Conservation (phyloP, 2,797 vertebrate genomes). For the Chromis chromis region DNA sequence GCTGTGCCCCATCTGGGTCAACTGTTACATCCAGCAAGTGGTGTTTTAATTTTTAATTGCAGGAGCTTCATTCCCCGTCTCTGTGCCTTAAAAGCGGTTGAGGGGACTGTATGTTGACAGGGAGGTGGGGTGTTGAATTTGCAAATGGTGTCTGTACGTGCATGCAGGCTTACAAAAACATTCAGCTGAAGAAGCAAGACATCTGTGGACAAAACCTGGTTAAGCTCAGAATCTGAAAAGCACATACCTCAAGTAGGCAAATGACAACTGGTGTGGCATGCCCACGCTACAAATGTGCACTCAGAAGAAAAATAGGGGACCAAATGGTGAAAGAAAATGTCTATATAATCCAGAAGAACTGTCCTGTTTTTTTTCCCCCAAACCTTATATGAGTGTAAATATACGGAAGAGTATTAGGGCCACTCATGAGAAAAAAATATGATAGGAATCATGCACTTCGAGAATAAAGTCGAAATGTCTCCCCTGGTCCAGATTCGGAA, state of each 20-base stretch:
- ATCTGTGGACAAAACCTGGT: not conserved
- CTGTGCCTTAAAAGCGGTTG: conserved; percentile 10
- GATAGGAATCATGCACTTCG: no score
- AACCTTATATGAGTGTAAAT: no score
- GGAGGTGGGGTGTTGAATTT: conserved; percentile 13
- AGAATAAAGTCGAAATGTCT: no score
- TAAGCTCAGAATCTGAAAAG: conserved; percentile 2
- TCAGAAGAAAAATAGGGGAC: not conserved
- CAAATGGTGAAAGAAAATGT: not conserved
- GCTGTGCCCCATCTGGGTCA: conserved; percentile 57
- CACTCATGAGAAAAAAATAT: no score
- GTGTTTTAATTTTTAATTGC: conserved; percentile 54
- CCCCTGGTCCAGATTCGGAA: no score
- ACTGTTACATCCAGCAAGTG: conserved; percentile 23
- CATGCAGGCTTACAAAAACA: conserved; percentile 9
- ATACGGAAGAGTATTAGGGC: no score
- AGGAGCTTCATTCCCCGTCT: conserved; percentile 48
- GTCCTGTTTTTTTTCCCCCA: not conserved
- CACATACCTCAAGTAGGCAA: not conserved
- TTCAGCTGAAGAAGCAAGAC: not conserved
- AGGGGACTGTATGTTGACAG: not conserved
- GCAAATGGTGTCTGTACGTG: conserved; percentile 34
- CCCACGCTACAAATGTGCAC: not conserved
- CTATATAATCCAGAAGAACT: not conserved
- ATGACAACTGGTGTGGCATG: not conserved